These are phyloP conservation scores for Mnemiopsis leidyi DNA, from an alignment of 37 sponge, comb jelly and placozoan genomes.

Conservation along the genomic window DNA sequence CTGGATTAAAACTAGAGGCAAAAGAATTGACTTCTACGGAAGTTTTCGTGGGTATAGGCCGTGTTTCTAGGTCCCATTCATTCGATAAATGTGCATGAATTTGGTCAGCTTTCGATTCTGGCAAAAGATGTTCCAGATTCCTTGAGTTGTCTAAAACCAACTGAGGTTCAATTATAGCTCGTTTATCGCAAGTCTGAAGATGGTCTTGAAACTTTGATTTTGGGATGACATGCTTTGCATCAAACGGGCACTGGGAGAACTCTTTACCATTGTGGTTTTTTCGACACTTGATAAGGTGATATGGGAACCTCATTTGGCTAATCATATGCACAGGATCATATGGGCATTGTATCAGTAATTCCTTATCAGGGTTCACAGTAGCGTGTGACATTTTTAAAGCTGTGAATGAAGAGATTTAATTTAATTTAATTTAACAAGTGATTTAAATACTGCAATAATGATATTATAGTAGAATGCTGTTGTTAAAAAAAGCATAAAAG, in stretches of 20 bases:
- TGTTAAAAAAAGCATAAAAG: too few relatives aligned
- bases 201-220: background rate
- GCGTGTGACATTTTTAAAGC: conserved; percentile 37
- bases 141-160: background rate
- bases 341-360: conserved; percentile 78
- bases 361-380: conserved; percentile 68
- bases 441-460: too few relatives aligned
- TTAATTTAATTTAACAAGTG: too few relatives aligned
- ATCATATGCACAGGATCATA: conserved; percentile 82
- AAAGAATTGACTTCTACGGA: background rate
- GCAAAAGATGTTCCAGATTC: background rate
- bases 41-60: background rate
- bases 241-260: conserved; percentile 31
- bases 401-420: too few relatives aligned
- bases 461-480: too few relatives aligned
- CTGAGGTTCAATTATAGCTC: conserved; percentile 55
- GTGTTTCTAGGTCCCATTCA: conserved; percentile 33
- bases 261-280: conserved; percentile 65
- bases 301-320: conserved; percentile 74
- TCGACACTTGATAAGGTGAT: conserved; percentile 84
- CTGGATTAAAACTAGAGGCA: background rate
- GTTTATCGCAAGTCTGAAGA: background rate
- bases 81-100: background rate
- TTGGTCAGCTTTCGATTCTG: background rate
- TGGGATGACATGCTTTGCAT: conserved; percentile 1